phyloP scores from a whole-genome alignment of 2,797 vertebrate genomes.

The Darevskia nairensis region DNA sequence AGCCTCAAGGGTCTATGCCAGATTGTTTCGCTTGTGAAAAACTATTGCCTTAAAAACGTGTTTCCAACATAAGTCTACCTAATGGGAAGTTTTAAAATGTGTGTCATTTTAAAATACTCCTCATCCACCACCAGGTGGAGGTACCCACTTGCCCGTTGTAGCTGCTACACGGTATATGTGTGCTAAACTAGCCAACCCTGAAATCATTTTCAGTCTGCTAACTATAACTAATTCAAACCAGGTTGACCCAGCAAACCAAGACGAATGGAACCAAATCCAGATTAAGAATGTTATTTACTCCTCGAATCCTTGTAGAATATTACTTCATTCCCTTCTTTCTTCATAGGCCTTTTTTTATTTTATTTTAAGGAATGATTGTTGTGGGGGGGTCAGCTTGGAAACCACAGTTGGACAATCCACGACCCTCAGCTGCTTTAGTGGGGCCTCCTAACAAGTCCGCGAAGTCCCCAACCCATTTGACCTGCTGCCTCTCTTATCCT shows the following conservation, averaged over 20 bases:
- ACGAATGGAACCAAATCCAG: neutral
- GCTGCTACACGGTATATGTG: neutral
- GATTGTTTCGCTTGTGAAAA: neutral
- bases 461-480: too few species aligned
- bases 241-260: neutral
- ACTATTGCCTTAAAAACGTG: neutral
- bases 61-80: neutral
- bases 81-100: neutral
- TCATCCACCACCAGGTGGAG: conserved; percentile 65
- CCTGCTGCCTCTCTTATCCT: too few species aligned
- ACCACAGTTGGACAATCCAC: too few species aligned
- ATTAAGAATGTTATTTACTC: neutral
- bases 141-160: conserved; percentile 21
- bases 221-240: neutral
- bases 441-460: too few species aligned
- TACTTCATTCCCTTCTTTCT: neutral
- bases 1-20: neutral
- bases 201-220: too few species aligned
- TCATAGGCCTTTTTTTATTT: too few species aligned
- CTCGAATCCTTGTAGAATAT: neutral
- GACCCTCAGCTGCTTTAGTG: too few species aligned
- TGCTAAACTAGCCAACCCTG: neutral
- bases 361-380: too few species aligned
- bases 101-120: neutral
- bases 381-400: too few species aligned